phyloP scores from a whole-genome alignment of 2,113 vertebrate species.

The Oreochromis spilurus region DNA sequence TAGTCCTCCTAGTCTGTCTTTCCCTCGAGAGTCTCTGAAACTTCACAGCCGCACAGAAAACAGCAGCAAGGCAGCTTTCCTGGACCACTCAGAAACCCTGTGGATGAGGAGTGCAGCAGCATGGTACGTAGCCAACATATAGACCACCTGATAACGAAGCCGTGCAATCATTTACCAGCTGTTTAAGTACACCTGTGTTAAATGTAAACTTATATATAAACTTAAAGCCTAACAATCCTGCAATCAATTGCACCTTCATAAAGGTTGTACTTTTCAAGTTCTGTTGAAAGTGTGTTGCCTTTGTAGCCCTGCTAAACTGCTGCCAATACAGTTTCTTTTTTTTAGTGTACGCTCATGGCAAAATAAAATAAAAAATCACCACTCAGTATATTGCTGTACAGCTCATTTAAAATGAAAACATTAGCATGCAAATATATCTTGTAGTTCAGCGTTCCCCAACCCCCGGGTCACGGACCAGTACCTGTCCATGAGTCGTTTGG shows the following conservation, averaged over 20 bases:
- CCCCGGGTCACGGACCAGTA: not conserved
- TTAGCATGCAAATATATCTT: not conserved
- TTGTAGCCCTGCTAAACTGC: not conserved
- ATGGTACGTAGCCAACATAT: constrained; percentile 65
- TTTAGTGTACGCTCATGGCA: not conserved
- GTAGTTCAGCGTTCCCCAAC: not conserved
- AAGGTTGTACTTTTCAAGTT: not conserved
- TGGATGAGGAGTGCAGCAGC: constrained; percentile 88
- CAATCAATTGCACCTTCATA: not conserved
- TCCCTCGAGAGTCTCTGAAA: constrained; percentile 84
- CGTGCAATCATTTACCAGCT: not conserved
- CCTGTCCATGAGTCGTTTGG: not conserved
- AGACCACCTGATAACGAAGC: not conserved
- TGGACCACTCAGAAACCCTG: constrained; percentile 85
- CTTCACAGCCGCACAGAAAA: constrained; percentile 81
- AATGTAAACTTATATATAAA: not conserved
- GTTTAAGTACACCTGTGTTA: not conserved
- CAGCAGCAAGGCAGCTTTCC: constrained; percentile 82
- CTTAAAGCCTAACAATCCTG: not conserved
- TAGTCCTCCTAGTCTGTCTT: constrained; percentile 73
- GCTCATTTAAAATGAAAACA: not conserved
- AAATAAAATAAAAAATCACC: not conserved
- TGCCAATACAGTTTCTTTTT: not conserved
- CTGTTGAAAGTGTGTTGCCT: not conserved
- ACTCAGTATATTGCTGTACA: not conserved